Percentiles rank a stretch among this genome's conserved stretches.
phyloP scores from a whole-genome alignment of 2,888 invertebrate species.

The Plusia festucae region DNA sequence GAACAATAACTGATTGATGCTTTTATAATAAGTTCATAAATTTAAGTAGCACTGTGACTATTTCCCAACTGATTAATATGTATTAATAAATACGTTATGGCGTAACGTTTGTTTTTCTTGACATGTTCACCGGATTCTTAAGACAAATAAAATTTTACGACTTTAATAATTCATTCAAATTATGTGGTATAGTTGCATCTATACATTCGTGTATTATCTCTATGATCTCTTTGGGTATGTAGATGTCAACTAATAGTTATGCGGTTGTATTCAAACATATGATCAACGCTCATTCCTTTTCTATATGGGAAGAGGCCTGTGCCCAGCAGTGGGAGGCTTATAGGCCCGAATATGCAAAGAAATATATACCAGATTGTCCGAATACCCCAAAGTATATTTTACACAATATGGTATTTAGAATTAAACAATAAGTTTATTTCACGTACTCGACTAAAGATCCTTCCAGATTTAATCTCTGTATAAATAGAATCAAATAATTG shows the following conservation, averaged over 20 bases:
- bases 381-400: too few relatives aligned
- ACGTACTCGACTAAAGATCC: too few relatives aligned
- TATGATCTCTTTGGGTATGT: background rate
- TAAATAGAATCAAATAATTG: too few relatives aligned
- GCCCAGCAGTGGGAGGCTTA: too few relatives aligned
- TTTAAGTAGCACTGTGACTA: constrained; percentile 20
- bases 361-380: too few relatives aligned
- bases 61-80: constrained; percentile 29
- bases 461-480: too few relatives aligned
- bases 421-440: too few relatives aligned
- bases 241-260: background rate
- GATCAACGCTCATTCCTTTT: too few relatives aligned
- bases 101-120: constrained; percentile 23
- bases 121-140: constrained; percentile 9
- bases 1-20: background rate
- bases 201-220: background rate
- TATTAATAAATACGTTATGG: constrained; percentile 10
- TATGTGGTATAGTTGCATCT: background rate
- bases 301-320: too few relatives aligned
- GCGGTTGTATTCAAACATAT: background rate
- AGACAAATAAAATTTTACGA: constrained; percentile 9
- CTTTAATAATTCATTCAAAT: constrained; percentile 6
- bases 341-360: too few relatives aligned
- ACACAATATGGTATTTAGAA: too few relatives aligned
- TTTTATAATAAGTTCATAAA: background rate